Conservation (phyloP, 2,113 vertebrate species). For the Pseudorhombus dupliciocellatus region DNA sequence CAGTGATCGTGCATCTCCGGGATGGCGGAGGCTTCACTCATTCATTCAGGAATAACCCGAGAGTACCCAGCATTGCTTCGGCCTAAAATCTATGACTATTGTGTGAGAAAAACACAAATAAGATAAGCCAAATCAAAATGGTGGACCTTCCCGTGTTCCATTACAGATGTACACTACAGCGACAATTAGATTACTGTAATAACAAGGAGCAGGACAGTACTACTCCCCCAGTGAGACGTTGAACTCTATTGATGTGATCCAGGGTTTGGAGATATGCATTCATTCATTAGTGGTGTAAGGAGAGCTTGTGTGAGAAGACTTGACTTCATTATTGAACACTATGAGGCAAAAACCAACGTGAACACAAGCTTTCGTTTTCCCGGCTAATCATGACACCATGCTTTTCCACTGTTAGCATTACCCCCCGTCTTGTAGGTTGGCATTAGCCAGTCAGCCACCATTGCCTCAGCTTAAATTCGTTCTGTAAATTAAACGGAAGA, state of each 20-base stretch:
- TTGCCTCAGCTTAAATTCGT: not conserved
- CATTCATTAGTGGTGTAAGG: not conserved
- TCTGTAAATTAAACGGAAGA: too few relatives aligned
- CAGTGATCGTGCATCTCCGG: conserved; percentile 1
- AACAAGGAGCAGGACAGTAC: not conserved
- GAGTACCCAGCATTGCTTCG: not conserved
- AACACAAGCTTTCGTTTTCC: not conserved
- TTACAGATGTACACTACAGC: not conserved
- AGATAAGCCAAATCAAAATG: not conserved
- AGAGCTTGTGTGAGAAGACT: not conserved
- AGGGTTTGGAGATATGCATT: not conserved
- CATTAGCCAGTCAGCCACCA: conserved; percentile 43
- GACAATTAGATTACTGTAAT: not conserved
- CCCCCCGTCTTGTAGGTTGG: conserved; percentile 19
- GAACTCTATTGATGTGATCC: too few relatives aligned
- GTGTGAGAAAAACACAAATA: fast-evolving
- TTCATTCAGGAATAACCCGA: not conserved
- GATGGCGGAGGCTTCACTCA: conserved; percentile 7
- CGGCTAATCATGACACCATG: conserved; percentile 53
- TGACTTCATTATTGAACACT: not conserved
- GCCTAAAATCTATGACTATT: not conserved
- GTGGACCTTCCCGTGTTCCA: too few relatives aligned
- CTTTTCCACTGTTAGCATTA: conserved; percentile 47
- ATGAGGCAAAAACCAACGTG: not conserved
- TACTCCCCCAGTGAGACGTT: not conserved